Conservation (phyloP, 1,140 invertebrate genomes). For the Radopholus similis region DNA sequence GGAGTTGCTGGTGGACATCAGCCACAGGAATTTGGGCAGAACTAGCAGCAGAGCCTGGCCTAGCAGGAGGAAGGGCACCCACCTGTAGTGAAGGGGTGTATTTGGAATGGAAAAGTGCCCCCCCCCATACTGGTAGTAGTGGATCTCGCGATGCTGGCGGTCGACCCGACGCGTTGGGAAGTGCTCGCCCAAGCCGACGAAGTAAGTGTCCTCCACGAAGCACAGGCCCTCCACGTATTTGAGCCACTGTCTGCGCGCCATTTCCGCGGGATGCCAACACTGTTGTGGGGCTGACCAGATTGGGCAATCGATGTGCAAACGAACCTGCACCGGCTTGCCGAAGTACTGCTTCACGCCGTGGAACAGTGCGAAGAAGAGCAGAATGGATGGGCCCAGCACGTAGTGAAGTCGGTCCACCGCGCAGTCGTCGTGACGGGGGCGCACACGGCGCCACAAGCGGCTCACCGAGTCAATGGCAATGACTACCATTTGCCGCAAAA, state of each 20-base stretch:
- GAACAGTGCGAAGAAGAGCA: conserved; percentile 24
- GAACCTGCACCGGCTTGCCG: conserved; percentile 26
- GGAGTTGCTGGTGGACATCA: conserved; percentile 16
- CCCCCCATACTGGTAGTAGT: conserved; percentile 31
- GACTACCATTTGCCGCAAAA: too few relatives aligned
- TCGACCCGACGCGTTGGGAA: conserved; percentile 15
- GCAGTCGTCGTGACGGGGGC: conserved; percentile 32
- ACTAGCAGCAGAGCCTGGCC: conserved; percentile 32
- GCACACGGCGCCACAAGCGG: too few relatives aligned
- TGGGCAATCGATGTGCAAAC: neutral
- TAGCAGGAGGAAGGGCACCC: conserved; percentile 34
- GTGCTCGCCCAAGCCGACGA: conserved; percentile 24
- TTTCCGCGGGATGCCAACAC: conserved; percentile 41
- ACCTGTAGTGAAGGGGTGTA: neutral
- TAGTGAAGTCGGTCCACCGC: conserved; percentile 35
- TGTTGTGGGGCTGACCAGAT: neutral
- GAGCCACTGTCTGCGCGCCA: conserved; percentile 22
- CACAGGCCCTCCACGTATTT: conserved; percentile 37
- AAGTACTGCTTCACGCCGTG: conserved; percentile 42
- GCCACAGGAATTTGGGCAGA: conserved; percentile 35
- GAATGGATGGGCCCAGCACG: conserved; percentile 28
- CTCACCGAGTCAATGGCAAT: too few relatives aligned
- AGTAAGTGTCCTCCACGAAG: conserved; percentile 44
- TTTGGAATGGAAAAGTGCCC: neutral
- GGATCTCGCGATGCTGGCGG: conserved; percentile 23